Percentiles rank a stretch among this genome's conserved stretches.
phyloP scores from a whole-genome alignment of 2,797 vertebrate species.

The Sebastes vulpes region DNA sequence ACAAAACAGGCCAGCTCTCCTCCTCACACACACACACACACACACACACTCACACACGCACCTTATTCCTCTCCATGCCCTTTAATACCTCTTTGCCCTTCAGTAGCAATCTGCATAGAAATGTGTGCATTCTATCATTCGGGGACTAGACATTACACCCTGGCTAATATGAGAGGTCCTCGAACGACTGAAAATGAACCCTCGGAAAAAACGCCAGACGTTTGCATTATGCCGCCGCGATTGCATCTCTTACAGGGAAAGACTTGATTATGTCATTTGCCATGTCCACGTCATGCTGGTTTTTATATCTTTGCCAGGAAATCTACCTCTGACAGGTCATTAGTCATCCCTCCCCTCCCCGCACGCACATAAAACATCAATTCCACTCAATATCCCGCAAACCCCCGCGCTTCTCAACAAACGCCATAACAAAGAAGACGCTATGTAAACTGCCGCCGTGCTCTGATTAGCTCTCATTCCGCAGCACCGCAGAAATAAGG shows the following conservation, averaged over 20 bases:
- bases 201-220: slow-evolving; percentile 76
- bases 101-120: slow-evolving; percentile 84
- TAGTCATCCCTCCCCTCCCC: slow-evolving; percentile 81
- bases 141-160: slow-evolving; percentile 81
- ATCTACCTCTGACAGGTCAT: slow-evolving; percentile 86
- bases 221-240: slow-evolving; percentile 80
- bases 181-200: slow-evolving; percentile 78
- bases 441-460: slow-evolving; percentile 77
- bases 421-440: slow-evolving; percentile 80
- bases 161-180: slow-evolving; percentile 77
- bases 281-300: slow-evolving; percentile 85
- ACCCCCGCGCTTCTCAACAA: slow-evolving; percentile 69
- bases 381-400: slow-evolving; percentile 80
- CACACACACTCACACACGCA: slow-evolving; percentile 30
- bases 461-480: slow-evolving; percentile 83
- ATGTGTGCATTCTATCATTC: slow-evolving; percentile 83
- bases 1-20: slow-evolving; percentile 65
- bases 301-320: slow-evolving; percentile 87
- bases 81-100: slow-evolving; percentile 85
- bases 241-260: slow-evolving; percentile 79
- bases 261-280: slow-evolving; percentile 86
- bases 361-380: slow-evolving; percentile 79
- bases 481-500: slow-evolving; percentile 76
- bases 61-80: slow-evolving; percentile 74
- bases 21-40: slow-evolving; percentile 21